Percentiles rank a stretch among this genome's conserved stretches.
Evolutionary conservation across 92 coral and sea anemone genomes (phyloP).

Genomic region (Epizoanthus scotinus): DNA sequence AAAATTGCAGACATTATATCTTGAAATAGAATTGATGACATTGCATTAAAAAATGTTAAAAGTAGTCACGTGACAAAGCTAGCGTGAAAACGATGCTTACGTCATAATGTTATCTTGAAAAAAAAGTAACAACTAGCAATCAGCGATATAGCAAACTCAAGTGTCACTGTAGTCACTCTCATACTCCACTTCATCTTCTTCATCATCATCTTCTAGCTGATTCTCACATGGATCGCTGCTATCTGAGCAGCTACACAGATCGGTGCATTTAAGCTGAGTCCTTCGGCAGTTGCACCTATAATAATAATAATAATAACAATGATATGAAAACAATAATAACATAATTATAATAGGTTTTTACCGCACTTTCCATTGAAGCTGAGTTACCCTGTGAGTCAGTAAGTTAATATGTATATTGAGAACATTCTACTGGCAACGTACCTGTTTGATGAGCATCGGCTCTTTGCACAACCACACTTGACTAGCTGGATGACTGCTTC

Average conservation of each 20-base stretch:
- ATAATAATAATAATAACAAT: too few species aligned
- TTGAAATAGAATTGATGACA: conserved; percentile 3
- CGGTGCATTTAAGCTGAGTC: conserved; percentile 28
- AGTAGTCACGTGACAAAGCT: conserved; percentile 4
- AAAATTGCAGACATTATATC: background rate
- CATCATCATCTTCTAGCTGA: background rate
- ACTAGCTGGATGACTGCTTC: conserved; percentile 35
- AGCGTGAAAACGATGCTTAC: conserved; percentile 26
- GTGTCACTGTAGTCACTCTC: too few species aligned
- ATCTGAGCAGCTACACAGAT: conserved; percentile 31
- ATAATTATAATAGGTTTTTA: too few species aligned
- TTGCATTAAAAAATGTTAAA: conserved; percentile 1
- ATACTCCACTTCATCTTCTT: too few species aligned
- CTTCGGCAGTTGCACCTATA: conserved; percentile 39
- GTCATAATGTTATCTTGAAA: background rate
- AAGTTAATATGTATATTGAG: too few species aligned
- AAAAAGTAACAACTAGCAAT: too few species aligned
- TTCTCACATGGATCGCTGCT: conserved; percentile 29
- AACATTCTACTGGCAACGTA: too few species aligned
- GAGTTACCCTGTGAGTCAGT: too few species aligned
- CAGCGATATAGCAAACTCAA: too few species aligned
- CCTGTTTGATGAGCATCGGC: conserved; percentile 33
- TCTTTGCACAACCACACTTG: conserved; percentile 21
- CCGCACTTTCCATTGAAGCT: too few species aligned
- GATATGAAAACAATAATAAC: too few species aligned